phyloP scores from a whole-genome alignment of 2,888 invertebrate species.

The Leptinotarsa rubiginosa region DNA sequence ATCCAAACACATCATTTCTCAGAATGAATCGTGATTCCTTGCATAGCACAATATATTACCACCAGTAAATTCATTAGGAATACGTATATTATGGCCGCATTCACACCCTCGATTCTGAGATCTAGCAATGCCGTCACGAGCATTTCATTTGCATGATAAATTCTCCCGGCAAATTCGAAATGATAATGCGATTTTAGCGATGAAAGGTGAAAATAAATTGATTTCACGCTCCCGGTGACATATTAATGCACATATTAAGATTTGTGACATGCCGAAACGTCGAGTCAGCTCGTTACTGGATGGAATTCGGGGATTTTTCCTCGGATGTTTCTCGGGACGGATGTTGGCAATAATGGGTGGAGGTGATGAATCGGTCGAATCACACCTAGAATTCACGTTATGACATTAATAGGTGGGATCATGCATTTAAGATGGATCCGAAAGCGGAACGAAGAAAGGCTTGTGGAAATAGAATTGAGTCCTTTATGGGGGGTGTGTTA shows the following conservation, averaged over 20 bases:
- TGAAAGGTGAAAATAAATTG: constrained; percentile 67
- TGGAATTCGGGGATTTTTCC: constrained; percentile 50
- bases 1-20: constrained; percentile 1
- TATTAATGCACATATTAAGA: constrained; percentile 67
- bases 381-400: constrained; percentile 62
- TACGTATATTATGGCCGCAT: constrained; percentile 50
- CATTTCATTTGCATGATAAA: constrained; percentile 66
- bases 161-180: constrained; percentile 61
- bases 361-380: constrained; percentile 59
- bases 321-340: constrained; percentile 50
- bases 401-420: constrained; percentile 62
- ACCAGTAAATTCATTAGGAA: constrained; percentile 54
- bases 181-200: constrained; percentile 64
- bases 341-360: constrained; percentile 58
- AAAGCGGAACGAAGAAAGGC: constrained; percentile 28
- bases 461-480: constrained; percentile 42
- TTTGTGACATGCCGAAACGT: constrained; percentile 58
- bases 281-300: constrained; percentile 54
- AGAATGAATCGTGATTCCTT: not conserved
- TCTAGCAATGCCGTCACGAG: constrained; percentile 57
- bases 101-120: constrained; percentile 50
- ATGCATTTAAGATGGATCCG: constrained; percentile 49
- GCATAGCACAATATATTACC: constrained; percentile 34
- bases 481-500: constrained; percentile 42
- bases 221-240: constrained; percentile 66